These are phyloP conservation scores for Dipodomys ordii DNA, from an alignment of 2,113 vertebrate species.

Conservation along the genomic window DNA sequence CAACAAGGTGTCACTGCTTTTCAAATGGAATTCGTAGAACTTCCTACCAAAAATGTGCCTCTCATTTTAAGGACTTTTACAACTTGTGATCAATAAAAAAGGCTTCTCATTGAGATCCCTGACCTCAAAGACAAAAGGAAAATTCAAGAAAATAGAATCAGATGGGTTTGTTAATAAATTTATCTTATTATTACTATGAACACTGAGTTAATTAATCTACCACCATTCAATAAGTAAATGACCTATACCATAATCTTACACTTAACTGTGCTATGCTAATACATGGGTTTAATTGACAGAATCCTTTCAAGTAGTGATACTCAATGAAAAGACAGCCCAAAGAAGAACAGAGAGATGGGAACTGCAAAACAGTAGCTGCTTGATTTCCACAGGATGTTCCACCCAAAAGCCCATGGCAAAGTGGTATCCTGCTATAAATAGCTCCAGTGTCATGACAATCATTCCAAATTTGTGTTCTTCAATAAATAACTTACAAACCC, in stretches of 20 bases:
- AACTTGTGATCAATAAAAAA: slow-evolving; percentile 48
- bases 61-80: not conserved
- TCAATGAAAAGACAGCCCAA: not conserved
- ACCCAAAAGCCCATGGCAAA: not conserved
- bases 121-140: slow-evolving; percentile 54
- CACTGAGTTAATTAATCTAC: not conserved
- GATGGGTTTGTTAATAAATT: not conserved
- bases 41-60: slow-evolving; percentile 45
- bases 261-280: not conserved
- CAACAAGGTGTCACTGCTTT: slow-evolving; percentile 21
- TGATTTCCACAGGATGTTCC: not conserved
- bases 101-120: not conserved
- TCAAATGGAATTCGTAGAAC: slow-evolving; percentile 50
- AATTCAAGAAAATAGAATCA: slow-evolving; percentile 31
- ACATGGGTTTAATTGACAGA: not conserved
- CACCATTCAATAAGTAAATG: slow-evolving; percentile 27
- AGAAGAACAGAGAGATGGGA: not conserved
- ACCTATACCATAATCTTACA: not conserved
- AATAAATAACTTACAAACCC: not conserved
- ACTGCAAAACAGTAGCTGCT: not conserved
- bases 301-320: not conserved
- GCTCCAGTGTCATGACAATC: not conserved
- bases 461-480: not conserved
- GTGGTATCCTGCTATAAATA: not conserved
- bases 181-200: slow-evolving; percentile 22